Evolutionary conservation across 2,113 vertebrate species (phyloP).

Genomic region (Manacus vitellinus): DNA sequence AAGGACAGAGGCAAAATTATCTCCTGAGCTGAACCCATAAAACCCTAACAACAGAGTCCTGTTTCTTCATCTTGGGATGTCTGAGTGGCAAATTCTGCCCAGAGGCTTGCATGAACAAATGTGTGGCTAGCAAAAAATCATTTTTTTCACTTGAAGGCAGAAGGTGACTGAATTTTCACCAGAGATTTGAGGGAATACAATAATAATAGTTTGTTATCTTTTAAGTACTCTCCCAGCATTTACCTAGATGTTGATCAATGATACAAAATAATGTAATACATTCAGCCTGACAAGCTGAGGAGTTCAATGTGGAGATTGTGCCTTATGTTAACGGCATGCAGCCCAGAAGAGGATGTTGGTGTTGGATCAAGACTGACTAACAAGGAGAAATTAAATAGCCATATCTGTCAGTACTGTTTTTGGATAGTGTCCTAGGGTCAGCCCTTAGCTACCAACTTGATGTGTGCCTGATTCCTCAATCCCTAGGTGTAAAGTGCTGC

Average conservation of each 20-base stretch:
- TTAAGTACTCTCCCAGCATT: background rate
- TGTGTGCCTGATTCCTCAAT: background rate
- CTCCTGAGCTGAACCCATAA: background rate
- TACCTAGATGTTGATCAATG: background rate
- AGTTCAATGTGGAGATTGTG: background rate
- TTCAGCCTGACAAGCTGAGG: background rate
- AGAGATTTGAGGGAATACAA: background rate
- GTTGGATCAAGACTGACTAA: background rate
- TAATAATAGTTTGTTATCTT: background rate
- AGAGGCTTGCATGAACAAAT: background rate
- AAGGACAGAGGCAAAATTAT: background rate
- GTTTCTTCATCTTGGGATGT: background rate
- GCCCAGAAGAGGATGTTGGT: background rate
- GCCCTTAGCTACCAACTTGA: background rate
- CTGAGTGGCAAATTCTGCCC: background rate
- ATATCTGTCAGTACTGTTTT: background rate
- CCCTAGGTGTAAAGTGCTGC: accelerated
- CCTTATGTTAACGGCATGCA: background rate
- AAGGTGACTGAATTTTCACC: background rate
- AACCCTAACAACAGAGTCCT: background rate
- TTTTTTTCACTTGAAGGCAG: background rate
- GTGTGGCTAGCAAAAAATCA: background rate
- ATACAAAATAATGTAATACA: background rate
- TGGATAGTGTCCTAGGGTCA: background rate
- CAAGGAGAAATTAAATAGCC: background rate